Evolutionary conservation across 2,888 invertebrate species (phyloP).

Genomic region (Oscheius myriophilus): DNA sequence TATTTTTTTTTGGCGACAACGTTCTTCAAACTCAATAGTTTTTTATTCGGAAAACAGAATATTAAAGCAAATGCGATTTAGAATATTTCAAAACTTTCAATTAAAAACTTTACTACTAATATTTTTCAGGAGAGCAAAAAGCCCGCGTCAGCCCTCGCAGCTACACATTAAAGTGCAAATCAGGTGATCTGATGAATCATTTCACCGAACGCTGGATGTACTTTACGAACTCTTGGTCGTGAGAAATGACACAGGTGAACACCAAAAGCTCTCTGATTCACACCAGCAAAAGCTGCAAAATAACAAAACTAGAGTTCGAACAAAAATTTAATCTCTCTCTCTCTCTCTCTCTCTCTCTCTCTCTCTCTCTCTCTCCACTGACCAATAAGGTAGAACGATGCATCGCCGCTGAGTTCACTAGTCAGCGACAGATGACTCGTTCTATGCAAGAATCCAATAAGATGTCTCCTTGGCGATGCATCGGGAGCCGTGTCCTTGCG

Average conservation of each 20-base stretch:
- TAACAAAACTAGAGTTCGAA: no score
- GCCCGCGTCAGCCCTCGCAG: neutral
- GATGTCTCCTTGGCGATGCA: conserved; percentile 53
- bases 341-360: no score
- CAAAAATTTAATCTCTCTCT: no score
- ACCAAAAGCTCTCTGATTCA: neutral
- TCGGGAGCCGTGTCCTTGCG: conserved; percentile 55
- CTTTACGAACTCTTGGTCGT: neutral
- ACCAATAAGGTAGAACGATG: conserved; percentile 66
- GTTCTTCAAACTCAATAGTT: no score
- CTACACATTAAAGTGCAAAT: neutral
- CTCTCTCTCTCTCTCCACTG: no score
- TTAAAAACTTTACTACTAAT: no score
- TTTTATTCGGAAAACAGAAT: no score
- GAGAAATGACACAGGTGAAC: neutral
- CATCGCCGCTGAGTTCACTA: conserved; percentile 61
- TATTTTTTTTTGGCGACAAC: neutral
- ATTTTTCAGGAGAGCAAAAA: neutral
- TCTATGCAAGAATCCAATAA: conserved; percentile 64
- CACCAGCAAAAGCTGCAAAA: no score
- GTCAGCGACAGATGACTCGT: conserved; percentile 64
- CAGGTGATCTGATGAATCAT: neutral
- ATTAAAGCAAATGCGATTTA: no score
- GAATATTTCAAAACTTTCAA: no score
- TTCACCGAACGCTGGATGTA: no score